phyloP scores from a whole-genome alignment of 2,113 vertebrate genomes.

The Tympanuchus pallidicinctus region DNA sequence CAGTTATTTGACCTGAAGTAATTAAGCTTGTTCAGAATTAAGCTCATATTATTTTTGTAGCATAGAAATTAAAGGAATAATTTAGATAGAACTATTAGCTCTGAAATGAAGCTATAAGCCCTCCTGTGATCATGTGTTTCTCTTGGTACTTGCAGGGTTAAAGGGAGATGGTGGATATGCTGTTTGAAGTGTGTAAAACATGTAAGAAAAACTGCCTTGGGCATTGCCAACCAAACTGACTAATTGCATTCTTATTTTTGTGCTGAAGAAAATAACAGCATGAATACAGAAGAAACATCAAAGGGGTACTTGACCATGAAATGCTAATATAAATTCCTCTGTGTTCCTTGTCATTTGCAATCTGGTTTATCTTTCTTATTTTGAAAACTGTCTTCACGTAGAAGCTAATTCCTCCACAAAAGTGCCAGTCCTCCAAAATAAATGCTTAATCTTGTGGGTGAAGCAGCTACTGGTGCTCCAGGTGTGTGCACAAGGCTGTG shows the following conservation, averaged over 20 bases:
- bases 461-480: no score
- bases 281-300: conserved; percentile 61
- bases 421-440: neutral
- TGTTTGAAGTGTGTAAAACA: conserved; percentile 55
- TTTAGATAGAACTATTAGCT: neutral
- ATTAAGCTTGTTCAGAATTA: conserved; percentile 57
- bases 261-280: conserved; percentile 47
- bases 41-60: conserved; percentile 23
- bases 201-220: conserved; percentile 39
- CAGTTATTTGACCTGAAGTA: conserved; percentile 63
- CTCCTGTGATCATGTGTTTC: conserved; percentile 19
- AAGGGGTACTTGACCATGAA: conserved; percentile 62
- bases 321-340: conserved; percentile 43
- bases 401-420: neutral
- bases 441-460: neutral
- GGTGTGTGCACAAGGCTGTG: neutral
- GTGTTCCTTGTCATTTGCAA: neutral
- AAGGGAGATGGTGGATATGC: conserved; percentile 23
- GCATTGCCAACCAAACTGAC: conserved; percentile 28
- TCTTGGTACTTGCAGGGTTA: conserved; percentile 54
- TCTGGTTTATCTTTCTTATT: neutral
- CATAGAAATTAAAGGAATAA: conserved; percentile 54
- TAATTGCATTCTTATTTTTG: conserved; percentile 43
- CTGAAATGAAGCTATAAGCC: neutral
- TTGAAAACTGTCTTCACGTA: neutral